phyloP scores from a whole-genome alignment of 2,113 vertebrate species.

The Pongo abelii region DNA sequence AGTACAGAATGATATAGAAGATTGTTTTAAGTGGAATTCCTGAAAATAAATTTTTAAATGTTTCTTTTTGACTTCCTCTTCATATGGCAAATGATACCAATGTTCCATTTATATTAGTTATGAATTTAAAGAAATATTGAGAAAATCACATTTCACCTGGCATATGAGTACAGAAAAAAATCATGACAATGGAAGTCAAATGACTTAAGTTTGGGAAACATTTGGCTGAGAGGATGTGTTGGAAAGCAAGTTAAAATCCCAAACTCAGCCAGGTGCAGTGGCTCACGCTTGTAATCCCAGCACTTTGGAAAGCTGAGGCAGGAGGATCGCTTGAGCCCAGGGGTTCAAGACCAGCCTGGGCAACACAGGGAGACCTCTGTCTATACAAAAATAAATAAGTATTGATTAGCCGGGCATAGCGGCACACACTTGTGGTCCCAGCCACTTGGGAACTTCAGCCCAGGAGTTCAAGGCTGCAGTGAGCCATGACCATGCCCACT shows the following conservation, averaged over 20 bases:
- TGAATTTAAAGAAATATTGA: neutral
- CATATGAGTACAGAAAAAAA: neutral
- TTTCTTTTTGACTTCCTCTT: neutral
- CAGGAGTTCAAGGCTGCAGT: no score
- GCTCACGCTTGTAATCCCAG: no score
- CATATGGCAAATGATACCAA: neutral
- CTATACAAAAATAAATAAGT: no score
- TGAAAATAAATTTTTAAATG: neutral
- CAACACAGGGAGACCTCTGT: no score
- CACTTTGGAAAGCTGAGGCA: no score
- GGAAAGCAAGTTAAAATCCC: neutral
- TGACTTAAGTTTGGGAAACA: neutral
- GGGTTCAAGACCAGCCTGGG: no score
- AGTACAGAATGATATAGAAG: neutral
- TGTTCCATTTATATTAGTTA: neutral
- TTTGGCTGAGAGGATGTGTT: neutral
- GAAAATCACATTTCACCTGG: neutral
- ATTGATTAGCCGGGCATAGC: no score
- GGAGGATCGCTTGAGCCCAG: no score
- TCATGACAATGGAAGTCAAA: neutral
- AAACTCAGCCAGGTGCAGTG: no score
- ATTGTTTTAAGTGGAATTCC: neutral
- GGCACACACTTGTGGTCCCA: no score
- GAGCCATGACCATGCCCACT: no score
- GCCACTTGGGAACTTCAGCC: no score